A percentile compares a stretch with the other conserved stretches of the same genome.
Evolutionary conservation across 2,888 invertebrate species (phyloP).

Genomic region (Anorthoa munda): DNA sequence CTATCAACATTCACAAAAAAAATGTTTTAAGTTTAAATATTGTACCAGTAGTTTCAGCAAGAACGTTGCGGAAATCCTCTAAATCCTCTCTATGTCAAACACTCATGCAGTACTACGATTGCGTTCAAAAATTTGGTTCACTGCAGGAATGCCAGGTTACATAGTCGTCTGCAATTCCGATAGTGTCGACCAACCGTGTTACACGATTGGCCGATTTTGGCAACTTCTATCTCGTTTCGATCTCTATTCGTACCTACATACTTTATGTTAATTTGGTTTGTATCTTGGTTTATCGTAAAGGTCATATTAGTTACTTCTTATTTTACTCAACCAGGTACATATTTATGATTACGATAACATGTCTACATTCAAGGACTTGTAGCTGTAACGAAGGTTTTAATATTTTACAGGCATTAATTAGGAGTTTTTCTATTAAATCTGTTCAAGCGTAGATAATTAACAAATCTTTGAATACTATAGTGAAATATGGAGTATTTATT

Average conservation of each 20-base stretch:
- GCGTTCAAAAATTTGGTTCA: conserved; percentile 1
- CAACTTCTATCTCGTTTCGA: conserved; percentile 12
- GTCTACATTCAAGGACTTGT: conserved; percentile 5
- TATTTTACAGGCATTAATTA: neutral
- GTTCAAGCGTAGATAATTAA: neutral
- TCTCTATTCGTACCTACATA: neutral
- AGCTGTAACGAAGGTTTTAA: neutral
- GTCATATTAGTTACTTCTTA: neutral
- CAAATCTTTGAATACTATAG: neutral
- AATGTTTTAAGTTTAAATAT: too few species aligned
- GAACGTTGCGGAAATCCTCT: too few species aligned
- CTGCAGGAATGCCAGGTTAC: too few species aligned
- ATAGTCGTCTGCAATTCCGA: conserved; percentile 17
- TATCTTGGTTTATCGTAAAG: neutral
- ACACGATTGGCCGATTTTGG: too few species aligned
- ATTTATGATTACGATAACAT: neutral
- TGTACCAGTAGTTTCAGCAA: too few species aligned
- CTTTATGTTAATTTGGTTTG: neutral
- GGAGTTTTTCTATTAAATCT: neutral
- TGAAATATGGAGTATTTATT: neutral
- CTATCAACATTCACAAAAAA: too few species aligned
- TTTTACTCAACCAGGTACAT: too few species aligned
- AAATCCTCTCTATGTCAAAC: neutral
- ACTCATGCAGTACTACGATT: neutral
- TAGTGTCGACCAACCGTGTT: conserved; percentile 5